Base-by-base conservation (phyloP, 1,140 invertebrate species). In the Drosophila burlai region DNA sequence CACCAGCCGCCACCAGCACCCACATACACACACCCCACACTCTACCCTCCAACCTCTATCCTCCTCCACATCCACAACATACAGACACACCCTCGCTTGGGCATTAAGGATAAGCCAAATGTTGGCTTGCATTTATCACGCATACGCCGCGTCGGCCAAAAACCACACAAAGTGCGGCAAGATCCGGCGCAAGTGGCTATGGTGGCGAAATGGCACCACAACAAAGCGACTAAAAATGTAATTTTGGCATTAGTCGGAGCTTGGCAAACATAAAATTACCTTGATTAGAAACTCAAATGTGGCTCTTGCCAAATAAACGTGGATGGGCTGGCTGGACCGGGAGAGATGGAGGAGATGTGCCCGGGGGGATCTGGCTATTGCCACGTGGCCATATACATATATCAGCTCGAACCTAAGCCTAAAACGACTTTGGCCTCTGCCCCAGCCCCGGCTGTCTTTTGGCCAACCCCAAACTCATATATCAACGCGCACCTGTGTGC, bases 251-350 rank as follows among this genome's bases (percentile, higher is more conserved):
- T 87, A 89, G 77, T 67, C 45, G 45, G 73, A 80, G 84, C 85
- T 84, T 81, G 78, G 75, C 79, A 79, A 68, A 90, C 85, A 89
- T 89, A 89, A 89, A 89, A 89, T 85, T 81, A 90, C 81, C 85
- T 90, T 89, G 85, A 89, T 89, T 90, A 89, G 85, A 89, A 90
- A 90, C 84, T 76, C 77, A 83, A 87, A 86, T 87, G 76, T 52
- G 72, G 57, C 67, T 66, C 52, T 58, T 52, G 59, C 67, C 69
- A 65, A 77, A 78, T 76, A 69, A 85, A 79, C 50, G 71, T 43
- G 58, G 52, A 36, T 15, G 31, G 16, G 11, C 34, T 36, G 34
- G 34, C 34, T 36, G 34, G 34, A 34, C 34, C 6, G 46, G 1
- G 15, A 26, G 31, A 9, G 31, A 36, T 54, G 50, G 18, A 11